phyloP scores from a whole-genome alignment of 2,888 invertebrate genomes.

The Drosophila birchii region DNA sequence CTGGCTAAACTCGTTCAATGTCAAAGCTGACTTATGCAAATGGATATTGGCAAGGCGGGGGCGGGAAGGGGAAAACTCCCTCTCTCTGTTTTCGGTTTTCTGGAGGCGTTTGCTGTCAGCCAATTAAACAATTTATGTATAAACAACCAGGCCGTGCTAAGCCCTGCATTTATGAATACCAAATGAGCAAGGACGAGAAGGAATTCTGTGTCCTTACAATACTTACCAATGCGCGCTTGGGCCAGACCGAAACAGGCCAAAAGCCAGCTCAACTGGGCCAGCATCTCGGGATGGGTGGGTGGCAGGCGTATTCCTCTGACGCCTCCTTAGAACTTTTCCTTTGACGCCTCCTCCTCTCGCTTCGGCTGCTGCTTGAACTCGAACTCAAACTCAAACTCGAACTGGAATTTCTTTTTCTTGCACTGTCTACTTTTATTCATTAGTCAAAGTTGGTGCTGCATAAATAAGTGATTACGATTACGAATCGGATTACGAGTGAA shows the following conservation, averaged over 20 bases:
- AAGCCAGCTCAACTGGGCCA: slow-evolving; percentile 66
- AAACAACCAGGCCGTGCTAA: slow-evolving; percentile 59
- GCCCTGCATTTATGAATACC: slow-evolving; percentile 74
- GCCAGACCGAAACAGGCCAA: slow-evolving; percentile 71
- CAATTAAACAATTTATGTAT: slow-evolving; percentile 77
- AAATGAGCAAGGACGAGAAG: slow-evolving; percentile 59
- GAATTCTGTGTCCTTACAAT: slow-evolving; percentile 12
- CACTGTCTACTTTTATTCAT: slow-evolving; percentile 76
- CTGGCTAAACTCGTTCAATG: slow-evolving; percentile 76
- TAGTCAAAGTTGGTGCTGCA: slow-evolving; percentile 77
- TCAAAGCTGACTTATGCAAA: slow-evolving; percentile 79
- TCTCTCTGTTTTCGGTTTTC: slow-evolving; percentile 4
- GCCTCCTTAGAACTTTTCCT: slow-evolving; percentile 58
- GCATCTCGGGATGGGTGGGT: slow-evolving; percentile 28
- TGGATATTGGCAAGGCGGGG: slow-evolving; percentile 32
- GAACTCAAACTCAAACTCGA: slow-evolving; percentile 3
- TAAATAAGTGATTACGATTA: slow-evolving; percentile 75
- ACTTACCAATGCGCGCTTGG: slow-evolving; percentile 84
- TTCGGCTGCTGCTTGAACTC: not conserved
- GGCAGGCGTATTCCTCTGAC: slow-evolving; percentile 21
- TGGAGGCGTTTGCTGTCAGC: slow-evolving; percentile 47
- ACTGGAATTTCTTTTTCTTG: slow-evolving; percentile 55
- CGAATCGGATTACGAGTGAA: slow-evolving; percentile 48
- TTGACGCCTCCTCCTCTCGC: slow-evolving; percentile 21
- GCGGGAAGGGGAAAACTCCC: not conserved